Evolutionary conservation across 2,888 invertebrate species (phyloP).

Genomic region (Danaus chrysippus): DNA sequence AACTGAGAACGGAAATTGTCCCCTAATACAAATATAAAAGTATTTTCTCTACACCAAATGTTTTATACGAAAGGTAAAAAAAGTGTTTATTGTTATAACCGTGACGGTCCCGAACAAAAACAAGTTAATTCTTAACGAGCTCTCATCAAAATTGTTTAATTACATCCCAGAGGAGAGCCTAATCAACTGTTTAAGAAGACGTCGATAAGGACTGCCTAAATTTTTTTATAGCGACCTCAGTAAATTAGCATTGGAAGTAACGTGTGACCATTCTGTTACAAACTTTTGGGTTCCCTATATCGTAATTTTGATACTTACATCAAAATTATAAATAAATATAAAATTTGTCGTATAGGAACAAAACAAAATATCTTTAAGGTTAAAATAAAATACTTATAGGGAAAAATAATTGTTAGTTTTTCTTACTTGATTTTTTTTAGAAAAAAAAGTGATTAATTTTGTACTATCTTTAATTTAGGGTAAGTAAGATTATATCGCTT

Average conservation of each 20-base stretch:
- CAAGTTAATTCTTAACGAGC: slow-evolving; percentile 65
- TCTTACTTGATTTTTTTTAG: no score
- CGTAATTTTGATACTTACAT: no score
- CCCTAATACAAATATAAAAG: no score
- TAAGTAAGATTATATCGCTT: no score
- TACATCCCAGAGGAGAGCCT: slow-evolving; percentile 57
- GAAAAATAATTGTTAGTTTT: no score
- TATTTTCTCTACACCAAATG: background rate
- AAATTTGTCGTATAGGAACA: no score
- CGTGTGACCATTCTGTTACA: slow-evolving; percentile 1
- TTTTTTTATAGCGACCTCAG: slow-evolving; percentile 35
- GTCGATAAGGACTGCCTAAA: slow-evolving; percentile 47
- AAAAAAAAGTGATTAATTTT: no score
- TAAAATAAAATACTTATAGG: no score
- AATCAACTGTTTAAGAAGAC: slow-evolving; percentile 56
- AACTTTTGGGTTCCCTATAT: slow-evolving; percentile 19
- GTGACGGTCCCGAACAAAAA: slow-evolving; percentile 46
- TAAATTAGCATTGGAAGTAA: slow-evolving; percentile 59
- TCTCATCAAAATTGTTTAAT: slow-evolving; percentile 67
- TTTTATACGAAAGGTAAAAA: slow-evolving; percentile 12
- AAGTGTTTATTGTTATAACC: slow-evolving; percentile 25
- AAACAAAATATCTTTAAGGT: no score
- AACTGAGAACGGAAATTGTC: no score
- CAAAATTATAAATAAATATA: no score
- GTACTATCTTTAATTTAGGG: no score